Evolutionary conservation across 2,113 vertebrate genomes (phyloP).

Genomic region (Corydoras maculifer): DNA sequence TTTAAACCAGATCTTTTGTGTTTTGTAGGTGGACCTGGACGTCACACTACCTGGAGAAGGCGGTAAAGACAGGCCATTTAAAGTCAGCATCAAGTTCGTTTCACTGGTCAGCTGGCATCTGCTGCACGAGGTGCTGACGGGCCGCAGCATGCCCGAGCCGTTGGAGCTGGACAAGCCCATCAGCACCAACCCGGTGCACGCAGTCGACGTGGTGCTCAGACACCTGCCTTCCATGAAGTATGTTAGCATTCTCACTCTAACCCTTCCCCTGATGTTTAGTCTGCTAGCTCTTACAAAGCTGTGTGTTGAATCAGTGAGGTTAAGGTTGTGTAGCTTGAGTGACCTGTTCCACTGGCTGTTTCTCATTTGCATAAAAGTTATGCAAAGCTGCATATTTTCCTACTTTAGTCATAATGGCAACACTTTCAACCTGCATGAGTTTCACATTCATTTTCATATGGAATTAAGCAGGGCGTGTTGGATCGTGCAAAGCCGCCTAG

Average conservation of each 20-base stretch:
- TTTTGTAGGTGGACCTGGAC: conserved; percentile 81
- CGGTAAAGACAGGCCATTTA: conserved; percentile 97
- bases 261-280: no score
- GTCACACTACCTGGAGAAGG: conserved; percentile 98
- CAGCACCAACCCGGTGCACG: conserved; percentile 98
- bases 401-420: no score
- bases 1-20: not conserved
- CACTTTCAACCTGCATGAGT: no score
- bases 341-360: not conserved
- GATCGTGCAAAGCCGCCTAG: not conserved
- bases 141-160: conserved; percentile 90
- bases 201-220: conserved; percentile 95
- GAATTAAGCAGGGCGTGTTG: not conserved
- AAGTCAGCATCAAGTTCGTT: conserved; percentile 95
- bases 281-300: no score
- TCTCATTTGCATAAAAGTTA: not conserved
- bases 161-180: conserved; percentile 98
- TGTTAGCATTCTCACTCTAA: not conserved
- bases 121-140: conserved; percentile 95
- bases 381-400: not conserved
- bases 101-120: conserved; percentile 98
- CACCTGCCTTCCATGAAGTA: conserved; percentile 98
- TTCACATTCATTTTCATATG: no score
- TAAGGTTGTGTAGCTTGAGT: no score
- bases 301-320: no score